Percentiles rank a stretch among this genome's conserved stretches.
Evolutionary conservation across 2,113 vertebrate species (phyloP).

Genomic region (Mixornis gularis): DNA sequence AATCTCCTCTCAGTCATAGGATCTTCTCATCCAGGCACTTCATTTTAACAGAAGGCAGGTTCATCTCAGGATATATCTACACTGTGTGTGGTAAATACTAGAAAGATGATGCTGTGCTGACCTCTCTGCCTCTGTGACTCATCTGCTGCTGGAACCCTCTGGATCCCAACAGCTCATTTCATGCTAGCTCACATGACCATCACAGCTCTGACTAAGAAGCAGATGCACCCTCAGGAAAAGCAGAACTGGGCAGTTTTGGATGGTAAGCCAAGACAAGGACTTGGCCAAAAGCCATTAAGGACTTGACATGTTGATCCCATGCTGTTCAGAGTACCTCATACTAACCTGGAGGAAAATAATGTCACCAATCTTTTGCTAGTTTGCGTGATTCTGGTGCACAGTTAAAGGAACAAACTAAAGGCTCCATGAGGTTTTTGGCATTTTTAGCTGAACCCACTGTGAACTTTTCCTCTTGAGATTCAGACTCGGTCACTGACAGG

Average conservation of each 20-base stretch:
- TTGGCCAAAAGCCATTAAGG: background rate
- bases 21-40: background rate
- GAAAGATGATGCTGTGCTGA: background rate
- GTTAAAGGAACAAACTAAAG: background rate
- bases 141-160: background rate
- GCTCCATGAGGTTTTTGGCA: background rate
- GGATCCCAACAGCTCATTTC: background rate
- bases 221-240: background rate
- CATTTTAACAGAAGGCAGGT: background rate
- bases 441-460: background rate
- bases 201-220: background rate
- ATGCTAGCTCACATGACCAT: background rate
- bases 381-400: background rate
- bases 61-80: background rate
- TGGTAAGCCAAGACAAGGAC: background rate
- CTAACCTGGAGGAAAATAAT: background rate
- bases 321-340: background rate
- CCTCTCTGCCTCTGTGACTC: slow-evolving; percentile 1
- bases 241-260: background rate
- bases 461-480: background rate
- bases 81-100: background rate
- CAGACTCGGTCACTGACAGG: background rate
- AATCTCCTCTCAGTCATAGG: background rate
- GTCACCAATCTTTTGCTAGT: background rate
- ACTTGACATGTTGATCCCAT: background rate